Base-by-base conservation (phyloP, 2,113 vertebrate genomes). In the Myotis brandtii region DNA sequence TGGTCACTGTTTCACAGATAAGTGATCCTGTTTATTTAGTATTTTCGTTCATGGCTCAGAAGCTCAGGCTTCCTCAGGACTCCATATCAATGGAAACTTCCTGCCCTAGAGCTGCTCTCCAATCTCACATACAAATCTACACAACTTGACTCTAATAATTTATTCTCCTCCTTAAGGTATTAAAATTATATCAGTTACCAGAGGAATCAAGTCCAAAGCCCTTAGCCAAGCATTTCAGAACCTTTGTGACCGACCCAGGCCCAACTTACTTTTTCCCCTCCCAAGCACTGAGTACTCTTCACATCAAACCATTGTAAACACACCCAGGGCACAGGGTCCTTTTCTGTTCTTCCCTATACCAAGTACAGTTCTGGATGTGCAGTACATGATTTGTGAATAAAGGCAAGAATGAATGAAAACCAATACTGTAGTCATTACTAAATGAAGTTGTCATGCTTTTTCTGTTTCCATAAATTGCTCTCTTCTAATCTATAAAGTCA, bases 311-410 rank as follows among this genome's bases (percentile, higher is more conserved):
- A 56, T 3, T 34, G 10, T 54, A 34, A 80, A 69, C 0, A 43
- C 2, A 79, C 10, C 8, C 16, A 48, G 6, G 8, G 5, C 16
- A 67, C 0, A 0, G 1, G n/a, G 9, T 32, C 23, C 46, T 73
- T 52, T 70, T 16, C 14, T 21, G 14, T 27, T 46, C 27, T 76
- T 88, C 84, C 62, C n/a, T 70, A 8, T 27, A 56, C 2, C n/a
- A 14, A 25, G 9, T 30, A 2, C 12, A 72, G 37, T 32, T 77
- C 14, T 5, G 21, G 11, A 9, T 20, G 66, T 11, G 25, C 1
- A 50, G 21, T n/a, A 30, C 3, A 46, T 14, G 5, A 34, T 66
- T 66, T 54, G 16, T 83, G 50, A 69, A n/a, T 75, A 72, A 83
- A 77, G 34, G n/a, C 67, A 69, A 2, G 46, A 70, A 23, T 23